Evolutionary conservation across 2,113 vertebrate species (phyloP).

Genomic region (Phrynosoma platyrhinos): DNA sequence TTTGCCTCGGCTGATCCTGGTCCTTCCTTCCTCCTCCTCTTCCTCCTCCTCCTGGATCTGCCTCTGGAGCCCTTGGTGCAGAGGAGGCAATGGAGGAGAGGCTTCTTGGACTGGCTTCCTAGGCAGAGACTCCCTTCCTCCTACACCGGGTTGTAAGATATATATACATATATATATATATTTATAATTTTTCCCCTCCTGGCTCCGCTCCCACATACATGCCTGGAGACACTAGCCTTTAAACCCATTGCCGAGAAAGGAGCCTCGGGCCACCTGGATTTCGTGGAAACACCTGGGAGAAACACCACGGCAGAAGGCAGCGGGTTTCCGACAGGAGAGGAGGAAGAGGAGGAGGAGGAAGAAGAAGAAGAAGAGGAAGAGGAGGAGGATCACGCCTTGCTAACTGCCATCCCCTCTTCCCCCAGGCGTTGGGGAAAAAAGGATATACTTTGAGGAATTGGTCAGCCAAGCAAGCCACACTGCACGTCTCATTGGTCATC

Average conservation of each 20-base stretch:
- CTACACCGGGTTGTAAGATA: conserved; percentile 31
- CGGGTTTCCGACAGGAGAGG: not conserved
- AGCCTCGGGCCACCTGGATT: conserved; percentile 56
- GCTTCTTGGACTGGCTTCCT: conserved; percentile 50
- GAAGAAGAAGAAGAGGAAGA: too few relatives aligned
- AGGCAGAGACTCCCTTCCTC: conserved; percentile 31
- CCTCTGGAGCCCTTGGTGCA: conserved; percentile 9
- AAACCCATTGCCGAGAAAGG: conserved; percentile 32
- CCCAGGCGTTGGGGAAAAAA: conserved; percentile 44
- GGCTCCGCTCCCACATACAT: conserved; percentile 41
- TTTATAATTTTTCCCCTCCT: not conserved
- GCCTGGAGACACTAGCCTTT: conserved; percentile 54
- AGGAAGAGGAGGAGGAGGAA: not conserved
- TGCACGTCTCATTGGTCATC: conserved; percentile 71
- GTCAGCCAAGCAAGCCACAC: conserved; percentile 59
- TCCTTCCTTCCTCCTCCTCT: conserved; percentile 38
- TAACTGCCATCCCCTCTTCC: too few relatives aligned
- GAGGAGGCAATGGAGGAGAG: conserved; percentile 47
- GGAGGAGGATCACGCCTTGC: too few relatives aligned
- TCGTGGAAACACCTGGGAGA: conserved; percentile 49
- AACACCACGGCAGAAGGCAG: conserved; percentile 25
- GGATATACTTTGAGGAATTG: conserved; percentile 48
- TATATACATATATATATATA: too few relatives aligned
- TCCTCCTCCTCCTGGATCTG: conserved; percentile 27
- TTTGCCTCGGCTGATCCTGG: conserved; percentile 17